Base-by-base conservation (phyloP, 2,888 invertebrate genomes). In the Melangyna quadrimaculata region DNA sequence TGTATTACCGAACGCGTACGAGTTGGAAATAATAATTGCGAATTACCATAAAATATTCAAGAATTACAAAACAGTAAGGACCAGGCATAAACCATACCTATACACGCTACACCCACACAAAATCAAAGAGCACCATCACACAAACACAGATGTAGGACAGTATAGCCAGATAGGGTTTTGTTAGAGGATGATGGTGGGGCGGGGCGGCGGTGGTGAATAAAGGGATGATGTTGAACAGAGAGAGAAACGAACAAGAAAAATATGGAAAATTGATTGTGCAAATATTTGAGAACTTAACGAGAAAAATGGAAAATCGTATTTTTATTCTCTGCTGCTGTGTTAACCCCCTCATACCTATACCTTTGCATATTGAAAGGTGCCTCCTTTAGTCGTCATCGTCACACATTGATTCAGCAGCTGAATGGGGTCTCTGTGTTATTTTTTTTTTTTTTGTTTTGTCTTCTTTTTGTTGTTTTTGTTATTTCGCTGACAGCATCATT, bases 261-360 rank as follows among this genome's bases (percentile, higher is more conserved):
- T 73, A 73, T 79, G 79, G 74, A 88, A 88, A 89, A 88, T 89
- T 88, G 86, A 88, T 88, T 89, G 89, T 83, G 88, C 87, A 89
- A 89, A 89, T 89, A 89, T 89, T 89, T 89, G 89, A 88, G 87
- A 77, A 87, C 88, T 88, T 89, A 89, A 89, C 89, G 89, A 89
- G 89, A 73, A 78, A 81, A 75, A 71, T 72, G 67, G 57, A 72
- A 86, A 86, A 80, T 70, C 72, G 27, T 69, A 73, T 17, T 71
- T 51, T 63, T 45, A 22, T 40, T 6, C 22, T 5, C 57, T 22
- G 22, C 35, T 14, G 14, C 14, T 45, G 24, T 77, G 43, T 61
- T 48, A 57, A 71, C 75, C 59, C 53, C 61, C 55, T 37, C 45
- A 48, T 19, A 19, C 37, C 22, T 43, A 48, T 19, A 19, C 37